phyloP scores from a whole-genome alignment of 2,113 vertebrate genomes.

The Perca schrenkii region DNA sequence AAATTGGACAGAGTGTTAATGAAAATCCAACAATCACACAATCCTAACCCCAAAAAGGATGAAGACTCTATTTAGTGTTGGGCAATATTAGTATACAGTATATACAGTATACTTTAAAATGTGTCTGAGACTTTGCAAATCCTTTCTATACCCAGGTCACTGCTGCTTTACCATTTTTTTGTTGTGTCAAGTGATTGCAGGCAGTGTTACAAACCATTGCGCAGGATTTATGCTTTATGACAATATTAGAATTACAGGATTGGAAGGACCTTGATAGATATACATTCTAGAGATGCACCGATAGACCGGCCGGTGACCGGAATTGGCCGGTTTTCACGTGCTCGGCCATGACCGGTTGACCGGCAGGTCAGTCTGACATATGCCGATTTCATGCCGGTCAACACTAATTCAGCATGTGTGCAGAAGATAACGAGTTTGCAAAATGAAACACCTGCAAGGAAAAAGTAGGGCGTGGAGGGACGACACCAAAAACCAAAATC shows the following conservation, averaged over 20 bases:
- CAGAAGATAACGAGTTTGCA: too few relatives aligned
- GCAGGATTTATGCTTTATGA: background rate
- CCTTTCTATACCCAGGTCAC: background rate
- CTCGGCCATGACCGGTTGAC: too few relatives aligned
- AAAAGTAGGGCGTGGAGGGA: too few relatives aligned
- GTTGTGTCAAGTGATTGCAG: background rate
- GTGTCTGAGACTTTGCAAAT: too few relatives aligned
- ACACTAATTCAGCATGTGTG: too few relatives aligned
- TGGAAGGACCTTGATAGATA: background rate
- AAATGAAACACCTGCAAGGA: too few relatives aligned
- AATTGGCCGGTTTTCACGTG: too few relatives aligned
- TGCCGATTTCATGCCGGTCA: too few relatives aligned
- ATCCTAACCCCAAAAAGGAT: background rate
- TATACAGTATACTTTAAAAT: background rate
- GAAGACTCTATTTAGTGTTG: background rate
- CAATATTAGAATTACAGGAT: background rate
- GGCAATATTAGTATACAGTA: background rate
- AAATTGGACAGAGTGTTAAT: background rate
- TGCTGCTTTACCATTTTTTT: background rate
- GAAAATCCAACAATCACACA: background rate
- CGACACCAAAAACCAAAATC: too few relatives aligned
- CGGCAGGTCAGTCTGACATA: too few relatives aligned
- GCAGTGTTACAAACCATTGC: background rate
- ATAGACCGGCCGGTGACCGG: too few relatives aligned
- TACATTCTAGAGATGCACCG: background rate